Base-by-base conservation (phyloP, 2,797 vertebrate species). In the Falco naumanni region DNA sequence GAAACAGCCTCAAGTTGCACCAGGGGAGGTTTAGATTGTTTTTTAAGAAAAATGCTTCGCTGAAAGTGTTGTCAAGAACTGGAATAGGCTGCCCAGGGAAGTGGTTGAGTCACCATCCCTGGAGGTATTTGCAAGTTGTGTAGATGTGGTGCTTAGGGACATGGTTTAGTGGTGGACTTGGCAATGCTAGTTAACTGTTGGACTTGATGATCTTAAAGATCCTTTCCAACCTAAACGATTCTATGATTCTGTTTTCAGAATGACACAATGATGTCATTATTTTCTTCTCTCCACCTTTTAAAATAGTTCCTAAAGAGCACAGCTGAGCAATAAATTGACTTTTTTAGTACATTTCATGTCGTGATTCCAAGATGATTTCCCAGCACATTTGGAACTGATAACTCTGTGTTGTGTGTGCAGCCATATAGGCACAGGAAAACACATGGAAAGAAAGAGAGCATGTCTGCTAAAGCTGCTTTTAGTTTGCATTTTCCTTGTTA, bases 251-350 rank as follows among this genome's bases (percentile, higher is more conserved):
- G 9, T 63, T 82, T 84, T n/a, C 9, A 0, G 43, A 15, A 33
- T 39, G 47, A 31, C n/a, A 65, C 34, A 13, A 20, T 1, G 13
- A n/a, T 53, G 34, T 16, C 1, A 0, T 56, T 31, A 1, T 66
- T 81, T 74, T 86, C 60, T 74, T 50, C 33, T 70, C 24, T 59
- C 26, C 0, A 0, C 20, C n/a, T 76, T 75, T 89, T 87, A 7
- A 34, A 66, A 56, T 5, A 56, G 21, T 16, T 92, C 47, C 47
- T 56, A 31, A 74, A 45, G 41, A 37, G 25, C 47, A 24, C 31
- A 61, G 41, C 48, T 66, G 51, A 81, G 77, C 34, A 22, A 22
- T 16, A 75, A 75, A 81, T 41, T 22, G 37, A 53, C 45, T 64
- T 94, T 61, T 79, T 29, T 70, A 60, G 37, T 21, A 13, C 47